These are phyloP conservation scores for Pseudochromis fuscus DNA, from an alignment of 2,797 vertebrate species.

Conservation along the genomic window DNA sequence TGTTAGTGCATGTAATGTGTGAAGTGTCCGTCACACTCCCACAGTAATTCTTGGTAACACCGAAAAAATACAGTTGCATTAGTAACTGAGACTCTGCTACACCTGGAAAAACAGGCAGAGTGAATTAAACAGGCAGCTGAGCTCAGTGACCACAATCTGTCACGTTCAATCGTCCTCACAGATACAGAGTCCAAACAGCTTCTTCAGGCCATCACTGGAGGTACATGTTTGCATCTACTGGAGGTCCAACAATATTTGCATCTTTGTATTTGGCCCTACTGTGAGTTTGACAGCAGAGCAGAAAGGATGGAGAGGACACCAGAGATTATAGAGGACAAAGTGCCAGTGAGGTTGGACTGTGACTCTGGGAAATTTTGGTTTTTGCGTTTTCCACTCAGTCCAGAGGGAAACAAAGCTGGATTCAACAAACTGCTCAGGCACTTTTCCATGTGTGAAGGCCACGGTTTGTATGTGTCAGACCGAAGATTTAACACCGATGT, in stretches of 20 bases:
- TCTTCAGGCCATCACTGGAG: slow-evolving; percentile 8
- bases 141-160: slow-evolving; percentile 50
- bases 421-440: slow-evolving; percentile 27
- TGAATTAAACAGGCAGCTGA: slow-evolving; percentile 50
- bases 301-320: slow-evolving; percentile 21
- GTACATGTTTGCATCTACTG: slow-evolving; percentile 13
- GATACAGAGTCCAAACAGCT: slow-evolving; percentile 28
- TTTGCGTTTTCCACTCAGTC: slow-evolving; percentile 45
- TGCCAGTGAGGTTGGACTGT: slow-evolving; percentile 56
- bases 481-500: slow-evolving; percentile 4
- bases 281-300: slow-evolving; percentile 14
- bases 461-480: slow-evolving; percentile 4
- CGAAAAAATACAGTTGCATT: slow-evolving; percentile 34
- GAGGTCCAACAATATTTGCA: slow-evolving; percentile 24
- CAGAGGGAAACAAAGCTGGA: slow-evolving; percentile 46
- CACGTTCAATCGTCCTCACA: slow-evolving; percentile 39
- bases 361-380: slow-evolving; percentile 36
- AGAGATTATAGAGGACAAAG: slow-evolving; percentile 22
- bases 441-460: slow-evolving; percentile 22
- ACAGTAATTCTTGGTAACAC: slow-evolving; percentile 21
- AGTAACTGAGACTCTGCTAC: slow-evolving; percentile 40
- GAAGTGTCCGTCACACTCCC: background rate
- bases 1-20: background rate
- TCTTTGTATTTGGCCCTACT: slow-evolving; percentile 17
- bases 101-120: slow-evolving; percentile 64